phyloP scores from a whole-genome alignment of 2,113 vertebrate genomes.

The Mesoclemmys tuberculata region DNA sequence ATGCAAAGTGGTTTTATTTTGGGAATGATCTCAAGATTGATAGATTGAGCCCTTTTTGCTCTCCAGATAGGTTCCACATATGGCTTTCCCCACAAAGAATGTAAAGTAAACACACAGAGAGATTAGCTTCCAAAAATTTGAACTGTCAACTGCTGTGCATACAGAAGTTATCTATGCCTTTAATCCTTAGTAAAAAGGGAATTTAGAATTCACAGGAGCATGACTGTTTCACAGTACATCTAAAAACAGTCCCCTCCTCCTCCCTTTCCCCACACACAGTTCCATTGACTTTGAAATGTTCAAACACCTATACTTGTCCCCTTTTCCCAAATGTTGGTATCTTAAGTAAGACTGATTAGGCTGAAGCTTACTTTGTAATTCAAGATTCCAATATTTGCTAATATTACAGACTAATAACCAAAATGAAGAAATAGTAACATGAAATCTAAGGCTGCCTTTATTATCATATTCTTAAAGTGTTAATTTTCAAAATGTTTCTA shows the following conservation, averaged over 20 bases:
- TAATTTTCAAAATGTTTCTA: slow-evolving; percentile 40
- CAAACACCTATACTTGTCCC: neutral
- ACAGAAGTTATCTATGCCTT: slow-evolving; percentile 64
- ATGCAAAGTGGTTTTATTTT: neutral
- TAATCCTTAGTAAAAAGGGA: slow-evolving; percentile 64
- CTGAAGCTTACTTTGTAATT: slow-evolving; percentile 1
- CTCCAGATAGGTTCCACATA: slow-evolving; percentile 2
- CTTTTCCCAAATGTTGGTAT: neutral
- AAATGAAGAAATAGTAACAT: slow-evolving; percentile 32
- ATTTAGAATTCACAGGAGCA: slow-evolving; percentile 35
- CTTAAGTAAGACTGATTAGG: slow-evolving; percentile 35
- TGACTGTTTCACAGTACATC: slow-evolving; percentile 50
- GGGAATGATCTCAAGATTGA: neutral
- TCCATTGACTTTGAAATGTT: slow-evolving; percentile 32
- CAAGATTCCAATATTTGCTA: neutral
- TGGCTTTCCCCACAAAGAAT: slow-evolving; percentile 16
- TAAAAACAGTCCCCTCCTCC: slow-evolving; percentile 34
- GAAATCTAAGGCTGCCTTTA: slow-evolving; percentile 20
- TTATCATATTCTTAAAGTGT: slow-evolving; percentile 21
- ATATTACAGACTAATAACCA: slow-evolving; percentile 42
- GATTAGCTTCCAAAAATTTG: slow-evolving; percentile 50
- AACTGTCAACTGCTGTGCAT: slow-evolving; percentile 50
- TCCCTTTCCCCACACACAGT: slow-evolving; percentile 21
- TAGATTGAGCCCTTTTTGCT: slow-evolving; percentile 42
- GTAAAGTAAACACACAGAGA: slow-evolving; percentile 54